Base-by-base conservation (phyloP, 2,797 vertebrate species). In the Philypnodon macrostomus region DNA sequence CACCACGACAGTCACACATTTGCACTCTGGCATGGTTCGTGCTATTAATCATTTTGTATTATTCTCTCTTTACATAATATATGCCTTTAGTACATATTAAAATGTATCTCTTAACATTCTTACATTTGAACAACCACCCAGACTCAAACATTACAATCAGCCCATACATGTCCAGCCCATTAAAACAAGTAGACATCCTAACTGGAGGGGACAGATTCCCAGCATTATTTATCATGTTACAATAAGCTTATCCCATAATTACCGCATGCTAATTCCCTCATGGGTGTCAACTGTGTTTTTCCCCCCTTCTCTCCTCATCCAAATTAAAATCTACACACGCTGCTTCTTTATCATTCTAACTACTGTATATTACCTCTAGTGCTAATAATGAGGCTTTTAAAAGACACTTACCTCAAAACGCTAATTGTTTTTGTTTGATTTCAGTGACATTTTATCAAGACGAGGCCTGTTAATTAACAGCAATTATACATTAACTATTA, bases 401-500 rank as follows among this genome's bases (percentile, higher is more conserved):
- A 81, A 86, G 81, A 87, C 83, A 85, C 81, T 85, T 81, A 80
- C 89, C 79, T 87, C 79, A 68, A 70, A 87, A 87, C 80, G 72
- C 85, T 90, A 88, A 89, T 91, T 90, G 86, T 90, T 88, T 89
- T 89, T 87, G 82, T 86, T 89, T 87, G 87, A 88, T 90, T 90
- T 88, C 81, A 70, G 77, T 81, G 81, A 89, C 88, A 88, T 79
- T 88, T 90, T 89, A 91, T 91, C 88, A 77, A 71, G 77, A 80
- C 82, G 81, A 33, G 72, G 67, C 67, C n/a, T 76, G 80, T 85
- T 90, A 91, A 91, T 91, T 88, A 91, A 88, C 81, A 79, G 88
- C 85, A 89, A 90, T 90, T 87, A 86, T 86, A 86, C 79, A 80
- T 85, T 87, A 87, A 90, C 85, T 88, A 88, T 90, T 90, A 88